These are phyloP conservation scores for Chalcis sispes DNA, from an alignment of 2,888 invertebrate species.

Conservation along the genomic window DNA sequence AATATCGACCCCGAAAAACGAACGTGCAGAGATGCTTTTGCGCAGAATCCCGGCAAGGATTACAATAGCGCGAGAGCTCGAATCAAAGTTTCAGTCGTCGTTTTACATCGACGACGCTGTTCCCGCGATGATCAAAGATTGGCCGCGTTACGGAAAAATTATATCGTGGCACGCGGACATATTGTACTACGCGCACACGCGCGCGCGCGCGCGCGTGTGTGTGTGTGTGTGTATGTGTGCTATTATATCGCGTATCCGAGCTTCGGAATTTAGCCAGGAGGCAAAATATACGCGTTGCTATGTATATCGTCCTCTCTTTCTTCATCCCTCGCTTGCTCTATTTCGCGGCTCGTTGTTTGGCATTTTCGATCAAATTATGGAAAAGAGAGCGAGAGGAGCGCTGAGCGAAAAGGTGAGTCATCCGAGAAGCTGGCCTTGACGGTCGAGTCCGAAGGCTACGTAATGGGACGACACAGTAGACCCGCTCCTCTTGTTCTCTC, in stretches of 20 bases:
- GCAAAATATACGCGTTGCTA: no score
- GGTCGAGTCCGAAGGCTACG: neutral
- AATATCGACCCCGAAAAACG: neutral
- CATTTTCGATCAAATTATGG: constrained; percentile 26
- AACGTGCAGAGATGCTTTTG: constrained; percentile 6
- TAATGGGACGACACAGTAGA: constrained; percentile 17
- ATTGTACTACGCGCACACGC: constrained; percentile 13
- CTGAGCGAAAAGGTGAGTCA: neutral
- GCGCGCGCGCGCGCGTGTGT: neutral
- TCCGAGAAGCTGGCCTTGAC: constrained; percentile 38
- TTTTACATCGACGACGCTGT: neutral
- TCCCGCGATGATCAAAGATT: neutral
- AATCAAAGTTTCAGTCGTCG: neutral
- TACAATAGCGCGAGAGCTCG: neutral
- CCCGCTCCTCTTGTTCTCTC: neutral
- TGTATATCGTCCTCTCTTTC: neutral
- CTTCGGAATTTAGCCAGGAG: no score
- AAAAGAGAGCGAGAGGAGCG: neutral
- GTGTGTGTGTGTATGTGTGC: neutral
- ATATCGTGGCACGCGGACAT: constrained; percentile 5
- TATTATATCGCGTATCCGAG: neutral
- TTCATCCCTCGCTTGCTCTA: constrained; percentile 4
- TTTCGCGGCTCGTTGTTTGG: neutral
- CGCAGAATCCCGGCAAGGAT: constrained; percentile 33
- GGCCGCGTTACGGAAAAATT: constrained; percentile 20